phyloP scores from a whole-genome alignment of 2,797 vertebrate genomes.

The Rhinoraja longicauda region DNA sequence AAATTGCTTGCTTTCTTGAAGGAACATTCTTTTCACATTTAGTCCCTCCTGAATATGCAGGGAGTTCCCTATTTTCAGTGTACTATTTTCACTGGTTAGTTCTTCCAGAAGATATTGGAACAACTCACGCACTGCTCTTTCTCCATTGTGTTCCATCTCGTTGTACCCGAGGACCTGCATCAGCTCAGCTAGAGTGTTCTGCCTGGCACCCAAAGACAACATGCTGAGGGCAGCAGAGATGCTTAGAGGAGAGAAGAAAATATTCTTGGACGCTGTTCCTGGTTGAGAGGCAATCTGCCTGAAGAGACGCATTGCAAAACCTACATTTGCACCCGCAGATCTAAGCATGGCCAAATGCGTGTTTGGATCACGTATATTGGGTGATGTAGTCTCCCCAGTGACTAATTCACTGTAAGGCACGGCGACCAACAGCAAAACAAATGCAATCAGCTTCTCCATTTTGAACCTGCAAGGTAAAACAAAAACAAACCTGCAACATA shows the following conservation, averaged over 20 bases:
- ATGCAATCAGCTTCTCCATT: constrained; percentile 2
- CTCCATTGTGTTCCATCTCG: constrained; percentile 48
- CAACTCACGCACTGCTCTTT: constrained; percentile 61
- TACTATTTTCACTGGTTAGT: constrained; percentile 47
- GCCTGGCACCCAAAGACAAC: constrained; percentile 70
- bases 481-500: background rate
- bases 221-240: constrained; percentile 74
- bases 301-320: constrained; percentile 70
- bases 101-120: constrained; percentile 59
- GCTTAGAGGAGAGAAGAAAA: constrained; percentile 80
- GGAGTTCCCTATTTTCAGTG: constrained; percentile 59
- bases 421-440: background rate
- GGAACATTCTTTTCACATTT: constrained; percentile 57
- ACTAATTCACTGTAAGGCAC: background rate
- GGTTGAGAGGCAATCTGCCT: constrained; percentile 56
- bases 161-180: constrained; percentile 64
- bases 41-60: constrained; percentile 63
- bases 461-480: background rate
- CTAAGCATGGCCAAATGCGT: fast-evolving
- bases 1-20: constrained; percentile 54
- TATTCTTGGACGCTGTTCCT: constrained; percentile 54
- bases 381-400: background rate
- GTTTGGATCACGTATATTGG: background rate
- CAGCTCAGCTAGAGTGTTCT: constrained; percentile 69
- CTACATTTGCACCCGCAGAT: constrained; percentile 54